Conservation (phyloP, 2,888 invertebrate species). For the Yponomeuta malinellus region DNA sequence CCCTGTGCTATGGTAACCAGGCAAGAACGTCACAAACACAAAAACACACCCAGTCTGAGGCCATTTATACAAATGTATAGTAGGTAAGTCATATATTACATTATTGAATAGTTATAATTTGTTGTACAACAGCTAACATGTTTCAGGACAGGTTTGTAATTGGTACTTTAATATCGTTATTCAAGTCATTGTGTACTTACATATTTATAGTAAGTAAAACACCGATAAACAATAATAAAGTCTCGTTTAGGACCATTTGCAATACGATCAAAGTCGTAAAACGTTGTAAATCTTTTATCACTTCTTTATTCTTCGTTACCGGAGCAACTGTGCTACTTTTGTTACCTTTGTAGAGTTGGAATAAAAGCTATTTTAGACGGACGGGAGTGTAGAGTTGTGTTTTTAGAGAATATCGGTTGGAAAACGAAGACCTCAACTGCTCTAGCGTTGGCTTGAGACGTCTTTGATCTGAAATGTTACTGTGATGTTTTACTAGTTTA, state of each 20-base stretch:
- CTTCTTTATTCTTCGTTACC: conserved; percentile 24
- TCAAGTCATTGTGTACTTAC: no score
- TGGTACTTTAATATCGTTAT: no score
- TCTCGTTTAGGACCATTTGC: not conserved
- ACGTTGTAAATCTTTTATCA: conserved; percentile 34
- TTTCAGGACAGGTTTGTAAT: no score
- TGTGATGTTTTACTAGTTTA: not conserved
- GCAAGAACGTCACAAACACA: no score
- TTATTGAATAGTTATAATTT: no score
- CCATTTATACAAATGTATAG: no score
- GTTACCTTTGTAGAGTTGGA: conserved; percentile 5
- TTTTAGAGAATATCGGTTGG: not conserved
- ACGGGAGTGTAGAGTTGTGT: not conserved
- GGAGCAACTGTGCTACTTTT: not conserved
- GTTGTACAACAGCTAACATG: no score
- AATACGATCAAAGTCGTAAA: conserved; percentile 10
- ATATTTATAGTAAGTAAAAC: not conserved
- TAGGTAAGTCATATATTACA: no score
- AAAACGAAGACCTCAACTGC: not conserved
- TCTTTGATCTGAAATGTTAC: not conserved
- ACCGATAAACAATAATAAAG: not conserved
- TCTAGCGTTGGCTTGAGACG: not conserved
- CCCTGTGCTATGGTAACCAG: no score
- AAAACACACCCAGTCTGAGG: no score
- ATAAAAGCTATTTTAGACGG: not conserved